Conservation (phyloP, 2,888 invertebrate species). For the Rhyacophila evoluta region DNA sequence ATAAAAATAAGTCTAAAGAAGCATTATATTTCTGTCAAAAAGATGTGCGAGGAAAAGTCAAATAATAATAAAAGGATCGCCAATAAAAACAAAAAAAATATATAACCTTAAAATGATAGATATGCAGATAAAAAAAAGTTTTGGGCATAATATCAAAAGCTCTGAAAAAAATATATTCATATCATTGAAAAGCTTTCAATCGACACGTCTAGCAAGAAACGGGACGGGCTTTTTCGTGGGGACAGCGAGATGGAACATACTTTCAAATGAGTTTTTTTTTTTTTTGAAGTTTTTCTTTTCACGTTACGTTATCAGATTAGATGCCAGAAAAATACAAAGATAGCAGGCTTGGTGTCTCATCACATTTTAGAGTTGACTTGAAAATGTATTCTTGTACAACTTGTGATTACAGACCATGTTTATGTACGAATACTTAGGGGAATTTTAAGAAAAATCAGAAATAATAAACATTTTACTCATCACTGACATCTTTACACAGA, state of each 20-base stretch:
- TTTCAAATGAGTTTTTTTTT: background rate
- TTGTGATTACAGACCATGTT: too few species aligned
- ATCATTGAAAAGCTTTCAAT: background rate
- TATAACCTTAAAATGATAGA: background rate
- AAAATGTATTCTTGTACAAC: too few species aligned
- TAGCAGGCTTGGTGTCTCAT: too few species aligned
- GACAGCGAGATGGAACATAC: background rate
- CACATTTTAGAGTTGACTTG: too few species aligned
- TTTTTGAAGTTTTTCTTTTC: background rate
- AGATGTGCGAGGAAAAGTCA: background rate
- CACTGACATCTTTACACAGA: too few species aligned
- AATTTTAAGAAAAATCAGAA: too few species aligned
- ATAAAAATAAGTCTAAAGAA: background rate
- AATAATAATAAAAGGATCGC: constrained; percentile 1
- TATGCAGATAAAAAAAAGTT: background rate
- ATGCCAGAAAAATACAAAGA: too few species aligned
- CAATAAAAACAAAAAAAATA: background rate
- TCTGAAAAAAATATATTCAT: background rate
- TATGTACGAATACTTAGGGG: too few species aligned
- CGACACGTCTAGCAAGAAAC: background rate
- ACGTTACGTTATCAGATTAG: background rate
- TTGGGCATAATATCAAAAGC: background rate
- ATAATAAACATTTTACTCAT: too few species aligned
- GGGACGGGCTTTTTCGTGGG: background rate
- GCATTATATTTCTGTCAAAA: background rate